Conservation (phyloP, 2,888 invertebrate genomes). For the Eristalinus aeneus region DNA sequence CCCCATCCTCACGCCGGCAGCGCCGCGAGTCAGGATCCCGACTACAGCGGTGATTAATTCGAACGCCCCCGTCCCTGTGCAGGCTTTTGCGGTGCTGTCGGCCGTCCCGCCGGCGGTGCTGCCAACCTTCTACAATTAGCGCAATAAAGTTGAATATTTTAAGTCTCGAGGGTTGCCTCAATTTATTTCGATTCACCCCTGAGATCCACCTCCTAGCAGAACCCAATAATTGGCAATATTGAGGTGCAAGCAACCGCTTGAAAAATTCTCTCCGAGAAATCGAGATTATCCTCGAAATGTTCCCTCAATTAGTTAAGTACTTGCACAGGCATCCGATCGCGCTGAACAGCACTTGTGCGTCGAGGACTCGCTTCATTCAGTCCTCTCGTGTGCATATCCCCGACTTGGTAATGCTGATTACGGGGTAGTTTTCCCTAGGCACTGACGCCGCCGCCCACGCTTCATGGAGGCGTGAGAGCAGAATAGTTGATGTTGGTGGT, state of each 20-base stretch:
- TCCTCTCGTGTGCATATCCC: neutral
- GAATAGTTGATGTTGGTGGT: neutral
- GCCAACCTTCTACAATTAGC: slow-evolving; percentile 52
- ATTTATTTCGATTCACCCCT: slow-evolving; percentile 8
- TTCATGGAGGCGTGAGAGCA: neutral
- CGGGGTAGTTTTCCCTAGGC: slow-evolving; percentile 20
- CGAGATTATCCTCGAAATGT: slow-evolving; percentile 59
- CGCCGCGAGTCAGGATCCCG: slow-evolving; percentile 22
- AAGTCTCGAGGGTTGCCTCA: neutral
- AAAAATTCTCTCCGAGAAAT: slow-evolving; percentile 35
- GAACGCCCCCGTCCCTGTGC: slow-evolving; percentile 6
- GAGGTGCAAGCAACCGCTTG: slow-evolving; percentile 19
- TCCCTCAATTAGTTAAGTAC: slow-evolving; percentile 66
- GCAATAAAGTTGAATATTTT: slow-evolving; percentile 31
- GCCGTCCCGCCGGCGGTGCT: neutral
- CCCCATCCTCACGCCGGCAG: slow-evolving; percentile 37
- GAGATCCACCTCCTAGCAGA: slow-evolving; percentile 22
- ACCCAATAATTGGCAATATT: slow-evolving; percentile 29
- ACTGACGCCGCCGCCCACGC: too few species aligned
- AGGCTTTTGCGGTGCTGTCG: slow-evolving; percentile 12
- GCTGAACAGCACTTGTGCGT: slow-evolving; percentile 37
- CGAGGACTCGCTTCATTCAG: slow-evolving; percentile 30
- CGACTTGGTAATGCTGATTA: slow-evolving; percentile 50
- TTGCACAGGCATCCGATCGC: slow-evolving; percentile 42
- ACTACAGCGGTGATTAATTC: slow-evolving; percentile 14